Conservation (phyloP, 2,888 invertebrate genomes). For the Copidosoma aretas region DNA sequence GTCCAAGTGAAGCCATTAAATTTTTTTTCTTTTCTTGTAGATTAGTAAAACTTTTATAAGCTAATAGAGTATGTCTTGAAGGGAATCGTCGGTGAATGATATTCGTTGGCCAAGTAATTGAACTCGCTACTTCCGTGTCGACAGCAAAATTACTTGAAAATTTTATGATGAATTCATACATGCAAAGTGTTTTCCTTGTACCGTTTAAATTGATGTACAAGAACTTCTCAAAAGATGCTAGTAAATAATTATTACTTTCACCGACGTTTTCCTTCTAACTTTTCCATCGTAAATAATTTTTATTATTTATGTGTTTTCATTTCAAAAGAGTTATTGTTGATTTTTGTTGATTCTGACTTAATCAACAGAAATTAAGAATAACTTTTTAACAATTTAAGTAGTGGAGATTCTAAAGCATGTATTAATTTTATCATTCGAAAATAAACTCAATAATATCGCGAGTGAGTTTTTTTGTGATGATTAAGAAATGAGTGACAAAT, state of each 20-base stretch:
- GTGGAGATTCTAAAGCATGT: conserved; percentile 40
- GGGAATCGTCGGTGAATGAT: conserved; percentile 10
- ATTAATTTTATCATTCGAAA: conserved; percentile 24
- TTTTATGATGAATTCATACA: not conserved
- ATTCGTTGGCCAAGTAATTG: not conserved
- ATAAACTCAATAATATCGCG: conserved; percentile 2
- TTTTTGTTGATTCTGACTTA: too few species aligned
- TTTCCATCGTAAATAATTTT: not conserved
- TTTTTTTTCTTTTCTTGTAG: conserved; percentile 5
- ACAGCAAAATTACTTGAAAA: not conserved
- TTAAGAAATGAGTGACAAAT: conserved; percentile 1
- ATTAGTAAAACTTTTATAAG: not conserved
- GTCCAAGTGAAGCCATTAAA: not conserved
- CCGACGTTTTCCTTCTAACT: conserved; percentile 4
- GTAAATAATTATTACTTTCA: conserved; percentile 8
- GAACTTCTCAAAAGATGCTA: not conserved
- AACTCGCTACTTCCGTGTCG: not conserved
- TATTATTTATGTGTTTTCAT: too few species aligned
- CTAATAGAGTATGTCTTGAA: conserved; percentile 1
- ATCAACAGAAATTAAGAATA: too few species aligned
- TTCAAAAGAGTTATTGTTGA: too few species aligned
- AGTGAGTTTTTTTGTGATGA: conserved; percentile 19
- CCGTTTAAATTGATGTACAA: not conserved
- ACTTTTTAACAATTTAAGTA: conserved; percentile 14
- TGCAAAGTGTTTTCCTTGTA: not conserved